A percentile compares a stretch with the other conserved stretches of the same genome.
Evolutionary conservation across 2,113 vertebrate species (phyloP).

Genomic region (Orientallactaga bullata): DNA sequence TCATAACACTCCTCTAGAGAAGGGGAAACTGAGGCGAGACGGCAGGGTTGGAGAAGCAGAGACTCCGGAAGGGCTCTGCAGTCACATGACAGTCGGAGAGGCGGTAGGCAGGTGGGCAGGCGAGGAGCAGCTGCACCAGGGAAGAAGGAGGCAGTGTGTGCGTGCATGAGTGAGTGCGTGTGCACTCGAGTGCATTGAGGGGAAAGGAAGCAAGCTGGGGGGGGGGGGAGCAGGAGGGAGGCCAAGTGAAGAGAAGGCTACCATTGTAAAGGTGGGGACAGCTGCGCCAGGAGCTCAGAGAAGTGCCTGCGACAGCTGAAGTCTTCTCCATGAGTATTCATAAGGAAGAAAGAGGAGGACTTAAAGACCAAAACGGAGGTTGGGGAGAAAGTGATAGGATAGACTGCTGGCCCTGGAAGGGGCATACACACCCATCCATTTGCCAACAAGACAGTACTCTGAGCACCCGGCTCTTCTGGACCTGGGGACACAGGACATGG

Average conservation of each 20-base stretch:
- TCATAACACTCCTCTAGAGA: background rate
- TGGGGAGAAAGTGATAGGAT: background rate
- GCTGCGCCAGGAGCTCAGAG: constrained; percentile 18
- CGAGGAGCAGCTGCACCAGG: constrained; percentile 22
- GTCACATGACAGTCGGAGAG: background rate
- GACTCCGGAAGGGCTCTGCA: background rate
- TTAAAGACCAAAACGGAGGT: background rate
- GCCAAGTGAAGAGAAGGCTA: constrained; percentile 69
- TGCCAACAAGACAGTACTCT: too few species aligned
- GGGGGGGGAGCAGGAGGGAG: background rate
- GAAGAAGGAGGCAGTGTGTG: constrained; percentile 32
- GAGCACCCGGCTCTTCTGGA: background rate
- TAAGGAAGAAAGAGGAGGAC: background rate
- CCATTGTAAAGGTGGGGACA: constrained; percentile 66
- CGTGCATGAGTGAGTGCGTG: background rate
- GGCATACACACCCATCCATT: accelerated
- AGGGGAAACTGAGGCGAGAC: constrained; percentile 6
- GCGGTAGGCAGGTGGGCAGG: accelerated
- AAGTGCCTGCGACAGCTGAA: background rate
- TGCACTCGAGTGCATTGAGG: background rate
- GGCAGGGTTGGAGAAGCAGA: background rate
- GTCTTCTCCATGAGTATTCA: constrained; percentile 33
- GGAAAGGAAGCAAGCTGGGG: constrained; percentile 13
- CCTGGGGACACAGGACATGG: accelerated
- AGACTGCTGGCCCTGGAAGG: background rate